These are phyloP conservation scores for Cephus sareptanus DNA, from an alignment of 2,888 invertebrate genomes.

Conservation along the genomic window DNA sequence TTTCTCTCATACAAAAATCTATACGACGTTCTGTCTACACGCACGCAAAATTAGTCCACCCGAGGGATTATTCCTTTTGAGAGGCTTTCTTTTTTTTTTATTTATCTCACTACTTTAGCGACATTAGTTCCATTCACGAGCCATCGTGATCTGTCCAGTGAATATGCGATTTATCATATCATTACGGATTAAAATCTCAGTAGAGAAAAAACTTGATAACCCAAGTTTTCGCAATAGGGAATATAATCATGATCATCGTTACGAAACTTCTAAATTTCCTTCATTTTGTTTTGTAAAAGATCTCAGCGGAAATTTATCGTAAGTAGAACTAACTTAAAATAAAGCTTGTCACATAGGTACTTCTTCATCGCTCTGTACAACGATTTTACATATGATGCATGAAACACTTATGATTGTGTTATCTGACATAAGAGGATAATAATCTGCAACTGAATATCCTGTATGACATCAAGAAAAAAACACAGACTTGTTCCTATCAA, in stretches of 20 bases:
- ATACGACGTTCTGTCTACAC: conserved; percentile 42
- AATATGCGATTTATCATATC: background rate
- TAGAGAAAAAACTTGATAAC: background rate
- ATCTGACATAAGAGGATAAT: background rate
- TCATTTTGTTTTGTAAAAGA: background rate
- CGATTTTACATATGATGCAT: background rate
- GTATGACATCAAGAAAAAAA: background rate
- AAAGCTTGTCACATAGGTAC: background rate
- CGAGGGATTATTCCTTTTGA: background rate
- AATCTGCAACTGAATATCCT: background rate
- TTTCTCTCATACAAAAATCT: conserved; percentile 51
- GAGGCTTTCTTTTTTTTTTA: background rate
- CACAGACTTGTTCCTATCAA: background rate
- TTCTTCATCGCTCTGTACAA: background rate
- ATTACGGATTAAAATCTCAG: background rate
- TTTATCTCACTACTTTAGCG: background rate
- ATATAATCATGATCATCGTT: background rate
- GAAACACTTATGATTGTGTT: background rate
- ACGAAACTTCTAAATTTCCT: background rate
- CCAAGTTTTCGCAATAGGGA: background rate
- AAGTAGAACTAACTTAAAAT: background rate
- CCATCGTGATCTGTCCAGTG: background rate
- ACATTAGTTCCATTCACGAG: background rate
- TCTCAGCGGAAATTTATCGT: background rate
- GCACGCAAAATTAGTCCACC: conserved; percentile 21